Conservation (phyloP, 2,113 vertebrate species). For the Erpornis zantholeuca region DNA sequence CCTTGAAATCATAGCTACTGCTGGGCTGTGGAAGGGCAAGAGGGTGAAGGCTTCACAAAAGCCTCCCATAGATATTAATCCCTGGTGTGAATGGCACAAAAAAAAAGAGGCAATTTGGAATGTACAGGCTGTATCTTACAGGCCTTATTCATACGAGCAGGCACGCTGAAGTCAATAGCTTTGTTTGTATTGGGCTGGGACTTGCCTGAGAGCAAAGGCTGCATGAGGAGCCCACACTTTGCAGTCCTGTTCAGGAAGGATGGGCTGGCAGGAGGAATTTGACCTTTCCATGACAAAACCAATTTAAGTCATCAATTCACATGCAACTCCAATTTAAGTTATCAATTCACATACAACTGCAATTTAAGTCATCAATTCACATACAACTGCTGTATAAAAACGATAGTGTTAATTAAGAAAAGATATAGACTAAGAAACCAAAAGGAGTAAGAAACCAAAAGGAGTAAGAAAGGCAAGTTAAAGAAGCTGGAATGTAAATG, state of each 20-base stretch:
- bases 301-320: neutral
- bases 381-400: neutral
- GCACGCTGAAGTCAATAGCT: neutral
- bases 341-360: neutral
- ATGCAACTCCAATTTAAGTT: neutral
- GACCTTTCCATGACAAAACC: neutral
- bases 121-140: neutral
- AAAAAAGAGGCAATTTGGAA: constrained; percentile 33
- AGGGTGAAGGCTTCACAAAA: constrained; percentile 8
- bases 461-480: neutral
- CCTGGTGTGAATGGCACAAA: constrained; percentile 13
- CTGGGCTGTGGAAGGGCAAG: constrained; percentile 3
- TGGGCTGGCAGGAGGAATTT: neutral
- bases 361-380: neutral
- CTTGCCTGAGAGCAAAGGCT: neutral
- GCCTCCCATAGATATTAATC: constrained; percentile 27
- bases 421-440: neutral
- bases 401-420: neutral
- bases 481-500: neutral
- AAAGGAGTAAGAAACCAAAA: neutral
- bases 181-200: constrained; percentile 7
- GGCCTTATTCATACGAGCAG: neutral
- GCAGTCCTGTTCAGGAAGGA: neutral
- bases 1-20: constrained; percentile 22
- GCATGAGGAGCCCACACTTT: neutral